These are phyloP conservation scores for Atopsyche davidsoni DNA, from an alignment of 1,140 invertebrate genomes.

Conservation along the genomic window DNA sequence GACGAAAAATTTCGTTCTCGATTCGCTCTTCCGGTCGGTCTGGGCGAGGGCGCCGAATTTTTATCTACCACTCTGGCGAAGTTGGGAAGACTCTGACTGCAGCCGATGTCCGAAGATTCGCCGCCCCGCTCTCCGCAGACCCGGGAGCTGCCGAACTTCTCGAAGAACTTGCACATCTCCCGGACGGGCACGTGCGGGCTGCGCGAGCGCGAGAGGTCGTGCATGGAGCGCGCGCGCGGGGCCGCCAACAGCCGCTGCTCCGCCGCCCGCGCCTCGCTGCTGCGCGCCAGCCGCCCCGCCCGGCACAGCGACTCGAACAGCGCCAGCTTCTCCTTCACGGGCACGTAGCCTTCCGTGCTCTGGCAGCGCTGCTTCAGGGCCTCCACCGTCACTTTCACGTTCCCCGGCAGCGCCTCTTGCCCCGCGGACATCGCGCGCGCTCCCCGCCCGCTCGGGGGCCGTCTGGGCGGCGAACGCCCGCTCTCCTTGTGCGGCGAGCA, in stretches of 20 bases:
- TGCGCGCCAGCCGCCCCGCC: conserved; percentile 46
- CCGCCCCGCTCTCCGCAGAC: conserved; percentile 5
- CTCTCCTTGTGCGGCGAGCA: conserved; percentile 24
- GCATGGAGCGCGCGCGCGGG: conserved; percentile 52
- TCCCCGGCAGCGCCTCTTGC: conserved; percentile 9
- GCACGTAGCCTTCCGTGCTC: conserved; percentile 53
- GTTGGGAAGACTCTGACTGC: conserved; percentile 10
- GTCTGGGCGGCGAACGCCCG: conserved; percentile 12
- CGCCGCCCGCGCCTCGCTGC: conserved; percentile 38
- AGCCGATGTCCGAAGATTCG: conserved; percentile 1
- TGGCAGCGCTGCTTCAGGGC: conserved; percentile 51
- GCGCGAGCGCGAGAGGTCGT: conserved; percentile 48
- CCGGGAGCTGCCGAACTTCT: conserved; percentile 33
- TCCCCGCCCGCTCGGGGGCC: conserved; percentile 11
- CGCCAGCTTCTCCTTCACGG: conserved; percentile 54
- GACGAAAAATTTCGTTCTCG: not conserved
- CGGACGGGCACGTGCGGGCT: conserved; percentile 43
- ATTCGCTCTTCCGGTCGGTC: not conserved
- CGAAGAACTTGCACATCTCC: conserved; percentile 57
- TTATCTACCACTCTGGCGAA: conserved; percentile 12
- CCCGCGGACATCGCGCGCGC: conserved; percentile 22
- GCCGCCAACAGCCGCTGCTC: conserved; percentile 37
- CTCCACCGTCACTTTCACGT: conserved; percentile 44
- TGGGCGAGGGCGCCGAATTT: conserved; percentile 1
- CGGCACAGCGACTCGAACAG: conserved; percentile 54